phyloP scores from a whole-genome alignment of 1,140 invertebrate genomes.

The Limonius californicus region DNA sequence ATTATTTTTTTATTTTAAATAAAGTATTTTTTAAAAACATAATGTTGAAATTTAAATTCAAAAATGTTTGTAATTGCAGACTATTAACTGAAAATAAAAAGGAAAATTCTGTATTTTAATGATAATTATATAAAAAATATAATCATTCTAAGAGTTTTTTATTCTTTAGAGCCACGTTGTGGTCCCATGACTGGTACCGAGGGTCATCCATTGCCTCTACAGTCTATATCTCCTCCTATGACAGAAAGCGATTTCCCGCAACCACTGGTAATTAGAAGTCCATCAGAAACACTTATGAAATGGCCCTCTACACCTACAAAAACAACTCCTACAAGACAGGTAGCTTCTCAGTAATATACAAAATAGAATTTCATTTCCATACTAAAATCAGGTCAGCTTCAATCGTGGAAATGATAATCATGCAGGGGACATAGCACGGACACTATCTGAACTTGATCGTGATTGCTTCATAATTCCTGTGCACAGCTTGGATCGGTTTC shows the following conservation, averaged over 20 bases:
- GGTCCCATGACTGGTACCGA: constrained; percentile 52
- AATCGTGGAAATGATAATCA: constrained; percentile 32
- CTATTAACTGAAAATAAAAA: too few species aligned
- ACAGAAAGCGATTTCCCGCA: constrained; percentile 52
- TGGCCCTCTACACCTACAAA: constrained; percentile 45
- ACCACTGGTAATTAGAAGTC: constrained; percentile 51
- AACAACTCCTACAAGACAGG: constrained; percentile 42
- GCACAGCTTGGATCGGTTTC: constrained; percentile 76
- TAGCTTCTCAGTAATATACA: constrained; percentile 17
- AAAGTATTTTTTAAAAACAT: too few species aligned
- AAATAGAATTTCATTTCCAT: background rate
- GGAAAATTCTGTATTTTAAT: too few species aligned
- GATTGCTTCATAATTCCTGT: constrained; percentile 89
- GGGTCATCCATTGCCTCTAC: constrained; percentile 37
- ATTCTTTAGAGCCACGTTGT: constrained; percentile 46
- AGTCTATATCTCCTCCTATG: constrained; percentile 45
- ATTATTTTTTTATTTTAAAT: too few species aligned
- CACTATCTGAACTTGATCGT: constrained; percentile 69
- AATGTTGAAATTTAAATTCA: too few species aligned
- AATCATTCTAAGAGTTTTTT: too few species aligned
- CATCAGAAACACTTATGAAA: constrained; percentile 50
- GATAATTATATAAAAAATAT: too few species aligned
- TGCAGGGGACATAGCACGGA: constrained; percentile 31
- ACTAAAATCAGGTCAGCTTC: constrained; percentile 38
- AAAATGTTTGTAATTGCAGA: too few species aligned